phyloP scores from a whole-genome alignment of 2,113 vertebrate species.

The Erythrocercus mccallii region DNA sequence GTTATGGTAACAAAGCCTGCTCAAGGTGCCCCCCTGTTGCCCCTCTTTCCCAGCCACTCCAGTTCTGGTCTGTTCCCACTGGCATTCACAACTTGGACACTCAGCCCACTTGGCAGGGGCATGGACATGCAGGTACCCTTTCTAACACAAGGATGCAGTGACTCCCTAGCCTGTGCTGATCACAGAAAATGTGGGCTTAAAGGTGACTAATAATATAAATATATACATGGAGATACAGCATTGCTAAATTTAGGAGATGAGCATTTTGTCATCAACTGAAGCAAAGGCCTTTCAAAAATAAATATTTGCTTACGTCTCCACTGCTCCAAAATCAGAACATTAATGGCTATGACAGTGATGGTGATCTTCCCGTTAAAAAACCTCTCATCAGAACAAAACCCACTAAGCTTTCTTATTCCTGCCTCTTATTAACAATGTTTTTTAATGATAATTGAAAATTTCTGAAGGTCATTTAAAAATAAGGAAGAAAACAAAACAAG shows the following conservation, averaged over 20 bases:
- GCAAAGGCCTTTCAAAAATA: neutral
- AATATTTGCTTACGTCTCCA: neutral
- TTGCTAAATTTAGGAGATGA: neutral
- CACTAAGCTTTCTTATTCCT: neutral
- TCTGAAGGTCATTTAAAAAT: neutral
- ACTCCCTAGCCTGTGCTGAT: neutral
- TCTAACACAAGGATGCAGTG: neutral
- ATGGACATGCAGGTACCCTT: accelerated
- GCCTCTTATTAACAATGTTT: neutral
- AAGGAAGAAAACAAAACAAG: neutral
- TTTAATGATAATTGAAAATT: neutral
- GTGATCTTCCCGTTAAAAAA: neutral
- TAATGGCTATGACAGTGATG: neutral
- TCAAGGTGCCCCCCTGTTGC: neutral
- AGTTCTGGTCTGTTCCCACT: neutral
- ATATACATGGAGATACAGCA: neutral
- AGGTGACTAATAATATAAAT: neutral
- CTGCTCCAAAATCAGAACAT: neutral
- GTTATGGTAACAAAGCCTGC: neutral
- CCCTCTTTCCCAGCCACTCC: neutral
- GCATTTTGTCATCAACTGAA: neutral
- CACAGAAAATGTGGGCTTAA: neutral
- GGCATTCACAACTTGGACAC: neutral
- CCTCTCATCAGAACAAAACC: neutral
- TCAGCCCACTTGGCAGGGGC: neutral